A percentile compares a stretch with the other conserved stretches of the same genome.
These are phyloP conservation scores for Erebia palarica DNA, from an alignment of 2,888 invertebrate species.

Conservation along the genomic window DNA sequence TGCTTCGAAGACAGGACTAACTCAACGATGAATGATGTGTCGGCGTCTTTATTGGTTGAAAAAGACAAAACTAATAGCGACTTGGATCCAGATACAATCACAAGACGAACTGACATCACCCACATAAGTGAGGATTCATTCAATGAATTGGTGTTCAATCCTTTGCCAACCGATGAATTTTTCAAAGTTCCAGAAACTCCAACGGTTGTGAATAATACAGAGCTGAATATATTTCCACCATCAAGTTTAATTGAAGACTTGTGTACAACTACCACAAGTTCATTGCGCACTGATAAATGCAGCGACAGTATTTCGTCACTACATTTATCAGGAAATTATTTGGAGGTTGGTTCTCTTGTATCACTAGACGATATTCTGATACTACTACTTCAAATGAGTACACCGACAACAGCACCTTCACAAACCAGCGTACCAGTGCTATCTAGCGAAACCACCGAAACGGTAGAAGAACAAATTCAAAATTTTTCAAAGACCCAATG, in stretches of 20 bases:
- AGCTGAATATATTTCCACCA: too few relatives aligned
- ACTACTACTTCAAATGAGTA: not conserved
- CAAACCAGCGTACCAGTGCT: not conserved
- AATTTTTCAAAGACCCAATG: too few relatives aligned
- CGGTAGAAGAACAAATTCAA: too few relatives aligned
- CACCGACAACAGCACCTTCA: not conserved
- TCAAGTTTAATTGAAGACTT: too few relatives aligned
- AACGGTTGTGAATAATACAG: too few relatives aligned
- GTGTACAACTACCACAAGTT: too few relatives aligned
- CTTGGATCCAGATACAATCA: not conserved
- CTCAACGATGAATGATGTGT: not conserved
- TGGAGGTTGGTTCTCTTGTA: not conserved
- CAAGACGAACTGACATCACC: not conserved
- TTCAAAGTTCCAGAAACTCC: too few relatives aligned
- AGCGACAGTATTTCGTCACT: not conserved
- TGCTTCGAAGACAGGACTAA: not conserved
- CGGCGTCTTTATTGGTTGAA: not conserved
- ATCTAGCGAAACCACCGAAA: not conserved
- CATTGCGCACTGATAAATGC: too few relatives aligned
- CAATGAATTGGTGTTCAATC: not conserved
- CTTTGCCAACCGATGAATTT: too few relatives aligned
- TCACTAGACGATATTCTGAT: not conserved
- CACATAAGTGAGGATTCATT: not conserved
- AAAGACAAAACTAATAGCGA: not conserved
- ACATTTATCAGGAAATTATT: not conserved